A percentile compares a stretch with the other conserved stretches of the same genome.
phyloP scores from a whole-genome alignment of 2,113 vertebrate species.

The Empidonax alnorum region DNA sequence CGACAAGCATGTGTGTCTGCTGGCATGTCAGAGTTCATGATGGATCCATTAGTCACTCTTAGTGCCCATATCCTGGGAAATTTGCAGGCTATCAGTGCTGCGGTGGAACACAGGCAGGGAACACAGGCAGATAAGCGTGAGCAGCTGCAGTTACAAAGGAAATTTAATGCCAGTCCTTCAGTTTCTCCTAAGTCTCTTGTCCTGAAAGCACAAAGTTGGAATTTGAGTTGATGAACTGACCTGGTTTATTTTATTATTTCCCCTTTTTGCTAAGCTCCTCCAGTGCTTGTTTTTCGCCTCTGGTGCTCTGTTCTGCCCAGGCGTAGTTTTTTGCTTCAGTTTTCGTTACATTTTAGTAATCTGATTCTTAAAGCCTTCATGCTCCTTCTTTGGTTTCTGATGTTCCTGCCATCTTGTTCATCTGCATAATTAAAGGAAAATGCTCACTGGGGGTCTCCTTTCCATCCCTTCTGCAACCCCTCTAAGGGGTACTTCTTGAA shows the following conservation, averaged over 20 bases:
- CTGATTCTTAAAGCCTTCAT: neutral
- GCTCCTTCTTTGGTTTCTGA: neutral
- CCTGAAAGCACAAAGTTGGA: neutral
- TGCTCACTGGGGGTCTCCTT: neutral
- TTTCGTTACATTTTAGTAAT: neutral
- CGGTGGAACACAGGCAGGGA: neutral
- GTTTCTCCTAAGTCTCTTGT: neutral
- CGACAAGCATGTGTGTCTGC: neutral
- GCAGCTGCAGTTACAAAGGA: slow-evolving; percentile 30
- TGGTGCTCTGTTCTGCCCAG: neutral
- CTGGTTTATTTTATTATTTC: neutral
- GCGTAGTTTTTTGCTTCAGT: slow-evolving; percentile 14
- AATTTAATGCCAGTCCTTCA: neutral
- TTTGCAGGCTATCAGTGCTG: neutral
- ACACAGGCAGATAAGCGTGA: neutral
- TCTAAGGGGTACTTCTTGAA: neutral
- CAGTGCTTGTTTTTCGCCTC: slow-evolving; percentile 20
- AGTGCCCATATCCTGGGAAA: neutral
- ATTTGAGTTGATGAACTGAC: neutral
- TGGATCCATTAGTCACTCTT: neutral
- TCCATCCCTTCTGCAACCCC: neutral
- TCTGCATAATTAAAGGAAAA: slow-evolving; percentile 33
- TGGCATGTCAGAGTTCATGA: accelerated
- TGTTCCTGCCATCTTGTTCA: neutral
- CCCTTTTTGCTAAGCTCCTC: neutral